Evolutionary conservation across 2,113 vertebrate genomes (phyloP).

Genomic region (Heptranchias perlo): DNA sequence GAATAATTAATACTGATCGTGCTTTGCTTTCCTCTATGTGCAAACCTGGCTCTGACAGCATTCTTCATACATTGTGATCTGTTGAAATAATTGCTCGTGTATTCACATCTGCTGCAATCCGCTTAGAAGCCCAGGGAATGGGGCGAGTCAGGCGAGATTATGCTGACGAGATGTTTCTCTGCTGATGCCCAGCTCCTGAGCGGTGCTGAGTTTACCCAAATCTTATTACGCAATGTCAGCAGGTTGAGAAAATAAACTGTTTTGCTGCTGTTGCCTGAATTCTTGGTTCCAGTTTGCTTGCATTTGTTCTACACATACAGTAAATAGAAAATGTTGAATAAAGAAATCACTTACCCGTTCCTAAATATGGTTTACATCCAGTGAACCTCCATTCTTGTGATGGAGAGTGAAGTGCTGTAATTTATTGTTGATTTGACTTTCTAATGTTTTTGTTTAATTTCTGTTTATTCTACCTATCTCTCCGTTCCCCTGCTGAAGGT

Average conservation of each 20-base stretch:
- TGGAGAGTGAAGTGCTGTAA: not conserved
- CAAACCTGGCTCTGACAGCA: not conserved
- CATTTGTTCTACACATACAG: not conserved
- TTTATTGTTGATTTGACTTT: not conserved
- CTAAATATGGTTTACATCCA: not conserved
- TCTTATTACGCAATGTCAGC: not conserved
- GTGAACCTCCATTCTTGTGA: not conserved
- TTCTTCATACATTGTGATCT: not conserved
- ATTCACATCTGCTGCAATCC: not conserved
- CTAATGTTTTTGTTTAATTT: not conserved
- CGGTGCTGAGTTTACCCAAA: not conserved
- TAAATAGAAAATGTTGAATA: not conserved
- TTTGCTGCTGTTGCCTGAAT: not conserved
- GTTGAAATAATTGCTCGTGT: not conserved
- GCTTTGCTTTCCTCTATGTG: not conserved
- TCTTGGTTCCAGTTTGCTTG: not conserved
- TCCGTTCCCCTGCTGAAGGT: not conserved
- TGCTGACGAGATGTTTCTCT: not conserved
- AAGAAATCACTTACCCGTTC: not conserved
- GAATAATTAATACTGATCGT: not conserved
- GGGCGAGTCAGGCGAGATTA: not conserved
- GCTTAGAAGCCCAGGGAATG: not conserved
- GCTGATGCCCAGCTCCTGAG: not conserved
- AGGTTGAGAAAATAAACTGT: constrained; percentile 2
- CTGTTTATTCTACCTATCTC: not conserved